A percentile compares a stretch with the other conserved stretches of the same genome.
Conservation (phyloP, 2,888 invertebrate genomes). For the Deroplatys truncata region DNA sequence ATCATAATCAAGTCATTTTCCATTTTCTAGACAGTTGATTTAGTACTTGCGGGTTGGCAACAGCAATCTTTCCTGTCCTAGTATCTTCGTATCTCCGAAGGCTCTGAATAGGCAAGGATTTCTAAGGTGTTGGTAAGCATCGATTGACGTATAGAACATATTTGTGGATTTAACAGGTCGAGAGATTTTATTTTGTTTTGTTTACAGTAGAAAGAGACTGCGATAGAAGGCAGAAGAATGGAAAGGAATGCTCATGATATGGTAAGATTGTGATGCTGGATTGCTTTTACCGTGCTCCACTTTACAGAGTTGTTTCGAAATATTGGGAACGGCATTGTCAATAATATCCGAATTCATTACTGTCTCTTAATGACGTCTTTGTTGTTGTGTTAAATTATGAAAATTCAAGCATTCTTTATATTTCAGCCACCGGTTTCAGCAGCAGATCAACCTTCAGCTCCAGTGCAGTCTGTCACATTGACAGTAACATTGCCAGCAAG, state of each 20-base stretch:
- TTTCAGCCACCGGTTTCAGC: neutral
- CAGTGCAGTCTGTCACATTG: conserved; percentile 5
- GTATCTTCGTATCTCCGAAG: no score
- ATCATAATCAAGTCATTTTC: no score
- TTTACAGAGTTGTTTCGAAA: neutral
- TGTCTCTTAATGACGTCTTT: neutral
- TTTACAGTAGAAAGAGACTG: neutral
- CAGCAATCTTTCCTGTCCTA: no score
- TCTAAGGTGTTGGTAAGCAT: neutral
- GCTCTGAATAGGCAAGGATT: neutral
- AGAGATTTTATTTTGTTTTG: neutral
- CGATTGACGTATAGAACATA: neutral
- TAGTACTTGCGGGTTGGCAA: no score
- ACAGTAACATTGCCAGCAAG: conserved; percentile 20
- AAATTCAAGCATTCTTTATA: neutral
- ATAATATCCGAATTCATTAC: neutral
- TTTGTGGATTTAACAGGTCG: neutral
- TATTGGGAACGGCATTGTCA: neutral
- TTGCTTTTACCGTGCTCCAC: neutral
- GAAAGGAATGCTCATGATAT: neutral
- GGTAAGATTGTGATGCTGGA: neutral
- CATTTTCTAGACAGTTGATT: no score
- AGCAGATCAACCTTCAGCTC: neutral
- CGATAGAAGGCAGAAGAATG: neutral
- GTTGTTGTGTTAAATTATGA: neutral